phyloP scores from a whole-genome alignment of 2,113 vertebrate genomes.

The Boulengeromyrus knoepffleri region DNA sequence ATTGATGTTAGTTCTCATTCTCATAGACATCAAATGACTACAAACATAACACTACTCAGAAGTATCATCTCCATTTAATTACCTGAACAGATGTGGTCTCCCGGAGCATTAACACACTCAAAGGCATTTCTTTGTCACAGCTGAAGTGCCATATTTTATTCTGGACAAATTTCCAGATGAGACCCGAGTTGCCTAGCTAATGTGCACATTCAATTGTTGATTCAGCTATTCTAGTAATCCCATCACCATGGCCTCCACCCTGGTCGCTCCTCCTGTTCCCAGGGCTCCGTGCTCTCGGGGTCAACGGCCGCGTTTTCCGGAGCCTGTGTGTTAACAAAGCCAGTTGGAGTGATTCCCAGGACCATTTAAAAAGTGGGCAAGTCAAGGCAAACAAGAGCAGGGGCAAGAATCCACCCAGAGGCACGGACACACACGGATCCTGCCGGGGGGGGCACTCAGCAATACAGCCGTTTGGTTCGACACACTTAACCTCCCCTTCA shows the following conservation, averaged over 20 bases:
- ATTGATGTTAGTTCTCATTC: neutral
- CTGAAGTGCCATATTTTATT: neutral
- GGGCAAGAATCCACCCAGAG: conserved; percentile 21
- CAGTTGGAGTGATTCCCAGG: conserved; percentile 43
- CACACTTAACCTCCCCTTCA: neutral
- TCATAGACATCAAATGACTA: neutral
- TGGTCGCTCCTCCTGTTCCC: conserved; percentile 12
- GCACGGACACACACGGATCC: conserved; percentile 7
- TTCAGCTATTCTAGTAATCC: neutral
- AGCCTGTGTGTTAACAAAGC: conserved; percentile 38
- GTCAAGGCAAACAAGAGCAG: conserved; percentile 22
- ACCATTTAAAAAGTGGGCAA: conserved; percentile 28
- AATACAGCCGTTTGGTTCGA: neutral
- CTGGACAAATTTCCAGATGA: neutral
- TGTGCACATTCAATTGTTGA: neutral
- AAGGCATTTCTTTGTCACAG: neutral
- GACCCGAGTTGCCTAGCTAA: neutral
- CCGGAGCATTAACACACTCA: neutral
- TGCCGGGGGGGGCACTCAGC: neutral
- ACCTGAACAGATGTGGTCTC: neutral
- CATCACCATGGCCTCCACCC: conserved; percentile 7
- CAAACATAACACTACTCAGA: neutral
- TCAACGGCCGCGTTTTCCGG: conserved; percentile 15
- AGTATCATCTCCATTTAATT: neutral
- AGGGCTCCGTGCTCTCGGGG: conserved; percentile 10